These are phyloP conservation scores for Gadopsis marmoratus DNA, from an alignment of 2,797 vertebrate genomes.

Conservation along the genomic window DNA sequence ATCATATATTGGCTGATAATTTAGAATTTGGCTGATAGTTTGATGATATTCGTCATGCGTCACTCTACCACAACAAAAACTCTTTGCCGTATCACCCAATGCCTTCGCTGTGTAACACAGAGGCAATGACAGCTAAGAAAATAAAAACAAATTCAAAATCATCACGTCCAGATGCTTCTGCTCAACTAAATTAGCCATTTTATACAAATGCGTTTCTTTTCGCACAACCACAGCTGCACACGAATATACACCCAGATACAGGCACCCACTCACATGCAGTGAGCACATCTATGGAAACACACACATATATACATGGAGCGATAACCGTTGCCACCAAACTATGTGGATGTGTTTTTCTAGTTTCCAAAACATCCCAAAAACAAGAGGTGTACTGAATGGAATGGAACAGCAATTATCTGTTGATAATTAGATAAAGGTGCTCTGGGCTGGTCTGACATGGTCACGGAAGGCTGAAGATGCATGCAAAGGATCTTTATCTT, in stretches of 20 bases:
- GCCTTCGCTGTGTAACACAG: conserved; percentile 27
- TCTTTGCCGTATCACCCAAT: conserved; percentile 7
- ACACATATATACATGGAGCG: not conserved
- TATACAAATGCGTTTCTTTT: conserved; percentile 11
- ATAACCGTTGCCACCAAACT: not conserved
- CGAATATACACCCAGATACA: conserved; percentile 1
- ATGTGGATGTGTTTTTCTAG: not conserved
- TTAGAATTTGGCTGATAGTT: conserved; percentile 28
- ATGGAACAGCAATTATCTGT: not conserved
- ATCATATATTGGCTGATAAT: conserved; percentile 27
- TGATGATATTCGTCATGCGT: conserved; percentile 15
- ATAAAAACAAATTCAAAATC: conserved; percentile 57
- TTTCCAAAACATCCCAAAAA: conserved; percentile 8
- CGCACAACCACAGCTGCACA: not conserved
- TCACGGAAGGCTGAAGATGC: not conserved
- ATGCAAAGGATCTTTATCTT: not conserved
- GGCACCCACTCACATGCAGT: not conserved
- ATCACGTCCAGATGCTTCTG: conserved; percentile 44
- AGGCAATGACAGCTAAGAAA: conserved; percentile 45
- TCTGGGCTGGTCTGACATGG: too few relatives aligned
- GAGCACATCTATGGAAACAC: not conserved
- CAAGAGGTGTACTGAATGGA: not conserved
- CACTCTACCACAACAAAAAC: conserved; percentile 10
- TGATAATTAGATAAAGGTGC: not conserved
- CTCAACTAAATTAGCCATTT: conserved; percentile 51